Conservation (phyloP, 2,113 vertebrate genomes). For the Serilophus lunatus region DNA sequence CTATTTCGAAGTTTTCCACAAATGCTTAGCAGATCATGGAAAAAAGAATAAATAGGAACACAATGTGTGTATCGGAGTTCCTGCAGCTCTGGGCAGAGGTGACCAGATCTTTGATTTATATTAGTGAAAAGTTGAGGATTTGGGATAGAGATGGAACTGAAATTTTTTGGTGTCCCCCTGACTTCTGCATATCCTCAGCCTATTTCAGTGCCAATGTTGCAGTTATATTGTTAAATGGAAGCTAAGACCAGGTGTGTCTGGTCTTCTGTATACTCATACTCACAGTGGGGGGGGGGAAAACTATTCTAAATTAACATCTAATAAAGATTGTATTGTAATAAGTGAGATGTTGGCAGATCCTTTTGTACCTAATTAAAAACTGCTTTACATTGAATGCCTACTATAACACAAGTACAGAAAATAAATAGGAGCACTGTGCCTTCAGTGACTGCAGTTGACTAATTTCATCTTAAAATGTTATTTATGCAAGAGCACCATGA, state of each 20-base stretch:
- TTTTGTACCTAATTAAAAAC: background rate
- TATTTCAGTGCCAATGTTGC: background rate
- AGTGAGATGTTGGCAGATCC: background rate
- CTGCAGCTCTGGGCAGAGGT: background rate
- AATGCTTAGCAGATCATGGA: background rate
- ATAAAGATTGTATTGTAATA: background rate
- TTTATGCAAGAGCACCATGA: background rate
- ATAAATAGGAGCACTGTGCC: background rate
- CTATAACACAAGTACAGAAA: background rate
- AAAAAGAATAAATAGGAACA: background rate
- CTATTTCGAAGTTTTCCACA: background rate
- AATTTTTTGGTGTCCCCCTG: fast-evolving
- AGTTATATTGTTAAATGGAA: background rate
- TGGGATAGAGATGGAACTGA: background rate
- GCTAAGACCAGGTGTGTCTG: background rate
- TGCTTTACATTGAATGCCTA: background rate
- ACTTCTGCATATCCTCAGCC: background rate
- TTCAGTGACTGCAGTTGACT: background rate
- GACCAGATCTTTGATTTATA: background rate
- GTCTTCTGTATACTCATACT: background rate
- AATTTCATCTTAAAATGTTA: background rate
- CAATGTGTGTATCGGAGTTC: background rate
- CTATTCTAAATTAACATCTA: background rate
- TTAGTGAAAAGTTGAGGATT: background rate
- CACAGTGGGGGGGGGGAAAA: background rate